phyloP scores from a whole-genome alignment of 2,797 vertebrate genomes.

The Salarias fasciatus region DNA sequence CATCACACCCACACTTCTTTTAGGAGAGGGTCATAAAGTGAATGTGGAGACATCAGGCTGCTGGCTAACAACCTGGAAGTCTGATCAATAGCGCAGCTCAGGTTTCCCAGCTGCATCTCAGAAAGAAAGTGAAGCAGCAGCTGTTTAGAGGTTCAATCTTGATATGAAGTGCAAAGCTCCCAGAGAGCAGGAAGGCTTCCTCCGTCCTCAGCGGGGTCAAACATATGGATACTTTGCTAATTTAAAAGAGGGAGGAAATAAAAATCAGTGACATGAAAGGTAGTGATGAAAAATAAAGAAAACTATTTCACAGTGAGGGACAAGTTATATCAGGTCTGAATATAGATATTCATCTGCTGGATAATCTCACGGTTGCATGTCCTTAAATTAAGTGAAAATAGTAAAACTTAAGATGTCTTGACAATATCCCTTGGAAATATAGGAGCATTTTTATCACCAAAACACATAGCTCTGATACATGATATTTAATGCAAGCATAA shows the following conservation, averaged over 20 bases:
- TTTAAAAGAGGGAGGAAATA: constrained; percentile 19
- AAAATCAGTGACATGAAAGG: too few species aligned
- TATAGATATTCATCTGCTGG: too few species aligned
- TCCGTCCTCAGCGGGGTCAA: constrained; percentile 25
- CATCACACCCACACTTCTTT: constrained; percentile 57
- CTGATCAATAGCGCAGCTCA: constrained; percentile 81
- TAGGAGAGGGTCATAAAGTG: constrained; percentile 60
- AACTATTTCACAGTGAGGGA: too few species aligned
- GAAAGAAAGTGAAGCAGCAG: constrained; percentile 72
- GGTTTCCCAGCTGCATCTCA: constrained; percentile 72
- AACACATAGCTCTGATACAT: too few species aligned
- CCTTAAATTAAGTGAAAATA: neutral
- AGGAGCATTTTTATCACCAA: too few species aligned
- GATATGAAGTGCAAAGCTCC: constrained; percentile 56
- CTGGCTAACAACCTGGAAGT: constrained; percentile 73
- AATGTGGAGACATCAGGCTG: constrained; percentile 73
- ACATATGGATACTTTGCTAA: constrained; percentile 40
- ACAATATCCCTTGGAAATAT: neutral
- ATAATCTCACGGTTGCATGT: too few species aligned
- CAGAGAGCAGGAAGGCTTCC: constrained; percentile 22
- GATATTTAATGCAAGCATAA: too few species aligned
- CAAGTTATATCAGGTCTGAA: too few species aligned
- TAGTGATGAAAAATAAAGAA: too few species aligned
- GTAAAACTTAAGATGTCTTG: neutral
- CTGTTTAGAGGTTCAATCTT: constrained; percentile 64